A percentile compares a stretch with the other conserved stretches of the same genome.
Conservation (phyloP, 2,797 vertebrate species). For the Decapterus maruadsi region DNA sequence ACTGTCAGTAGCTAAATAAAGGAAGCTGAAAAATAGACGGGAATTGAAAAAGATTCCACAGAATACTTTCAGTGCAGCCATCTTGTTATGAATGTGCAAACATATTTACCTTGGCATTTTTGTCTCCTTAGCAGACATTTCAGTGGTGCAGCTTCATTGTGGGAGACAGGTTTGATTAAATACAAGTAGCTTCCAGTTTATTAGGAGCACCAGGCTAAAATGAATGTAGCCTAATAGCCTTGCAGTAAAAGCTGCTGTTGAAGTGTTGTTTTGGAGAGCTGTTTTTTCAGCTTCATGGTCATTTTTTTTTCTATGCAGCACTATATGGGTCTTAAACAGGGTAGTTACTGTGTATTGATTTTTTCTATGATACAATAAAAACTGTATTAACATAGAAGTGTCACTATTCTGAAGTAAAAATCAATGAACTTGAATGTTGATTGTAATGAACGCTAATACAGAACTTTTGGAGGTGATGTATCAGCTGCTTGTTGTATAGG, state of each 20-base stretch:
- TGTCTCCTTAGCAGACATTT: not conserved
- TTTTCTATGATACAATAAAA: no score
- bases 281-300: not conserved
- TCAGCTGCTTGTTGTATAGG: slow-evolving; percentile 12
- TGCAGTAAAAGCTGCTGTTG: not conserved
- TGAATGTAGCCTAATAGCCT: not conserved
- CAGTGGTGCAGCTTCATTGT: not conserved
- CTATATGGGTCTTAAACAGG: not conserved
- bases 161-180: slow-evolving; percentile 1
- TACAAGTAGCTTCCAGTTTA: not conserved
- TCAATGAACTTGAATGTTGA: not conserved
- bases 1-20: slow-evolving; percentile 15
- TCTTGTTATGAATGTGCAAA: not conserved
- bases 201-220: not conserved
- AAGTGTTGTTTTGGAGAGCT: not conserved
- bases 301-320: not conserved
- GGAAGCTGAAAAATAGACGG: not conserved
- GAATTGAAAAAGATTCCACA: slow-evolving; percentile 12
- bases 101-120: not conserved
- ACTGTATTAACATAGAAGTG: not conserved
- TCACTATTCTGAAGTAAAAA: not conserved
- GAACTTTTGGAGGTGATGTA: not conserved
- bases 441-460: not conserved
- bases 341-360: no score
- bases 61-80: not conserved